Evolutionary conservation across 1,140 invertebrate genomes (phyloP).

Genomic region (Saccostrea glomerata): DNA sequence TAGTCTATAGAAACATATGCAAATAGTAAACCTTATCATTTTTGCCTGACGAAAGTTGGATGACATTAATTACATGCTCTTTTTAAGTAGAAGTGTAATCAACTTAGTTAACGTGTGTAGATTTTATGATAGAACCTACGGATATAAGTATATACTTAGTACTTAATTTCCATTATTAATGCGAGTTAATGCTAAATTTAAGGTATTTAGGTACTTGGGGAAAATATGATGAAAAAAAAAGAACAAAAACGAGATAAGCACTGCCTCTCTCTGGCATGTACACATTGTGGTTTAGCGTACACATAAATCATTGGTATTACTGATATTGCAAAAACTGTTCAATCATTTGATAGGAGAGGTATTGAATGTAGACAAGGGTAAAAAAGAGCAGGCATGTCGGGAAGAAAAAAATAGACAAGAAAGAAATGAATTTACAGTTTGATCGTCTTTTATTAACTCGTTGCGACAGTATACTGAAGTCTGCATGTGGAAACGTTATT

Average conservation of each 20-base stretch:
- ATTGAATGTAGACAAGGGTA: neutral
- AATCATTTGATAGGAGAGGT: neutral
- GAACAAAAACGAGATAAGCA: neutral
- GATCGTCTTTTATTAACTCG: neutral
- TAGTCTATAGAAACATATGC: neutral
- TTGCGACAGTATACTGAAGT: neutral
- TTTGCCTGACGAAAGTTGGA: neutral
- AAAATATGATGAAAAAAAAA: neutral
- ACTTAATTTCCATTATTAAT: neutral
- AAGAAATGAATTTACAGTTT: neutral
- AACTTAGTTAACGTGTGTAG: neutral
- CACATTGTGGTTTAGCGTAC: neutral
- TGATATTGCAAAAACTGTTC: neutral
- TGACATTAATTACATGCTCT: neutral
- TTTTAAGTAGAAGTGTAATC: neutral
- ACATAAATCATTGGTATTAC: neutral
- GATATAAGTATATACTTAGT: neutral
- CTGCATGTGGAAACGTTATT: neutral
- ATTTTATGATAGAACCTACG: neutral
- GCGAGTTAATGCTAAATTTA: neutral
- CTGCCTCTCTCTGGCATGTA: neutral
- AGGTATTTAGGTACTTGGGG: neutral
- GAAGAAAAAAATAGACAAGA: neutral
- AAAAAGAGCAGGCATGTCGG: neutral
- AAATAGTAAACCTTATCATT: constrained; percentile 10